Evolutionary conservation across 2,797 vertebrate species (phyloP).

Genomic region (Phrynocephalus guinanensis): DNA sequence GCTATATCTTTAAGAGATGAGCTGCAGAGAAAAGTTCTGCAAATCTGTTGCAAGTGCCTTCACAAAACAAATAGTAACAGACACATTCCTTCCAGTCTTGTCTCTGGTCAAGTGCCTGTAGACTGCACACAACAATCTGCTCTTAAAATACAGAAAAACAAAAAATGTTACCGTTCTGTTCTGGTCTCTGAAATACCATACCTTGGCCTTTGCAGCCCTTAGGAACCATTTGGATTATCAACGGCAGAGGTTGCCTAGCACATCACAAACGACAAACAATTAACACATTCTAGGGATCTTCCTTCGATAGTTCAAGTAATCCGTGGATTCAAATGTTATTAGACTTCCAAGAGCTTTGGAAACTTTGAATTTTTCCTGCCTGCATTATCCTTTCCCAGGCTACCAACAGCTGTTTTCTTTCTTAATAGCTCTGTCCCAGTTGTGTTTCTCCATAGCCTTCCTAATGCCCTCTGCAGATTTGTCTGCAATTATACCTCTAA

Average conservation of each 20-base stretch:
- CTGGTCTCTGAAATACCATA: constrained; percentile 12
- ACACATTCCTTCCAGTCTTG: not conserved
- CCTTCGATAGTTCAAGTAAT: constrained; percentile 25
- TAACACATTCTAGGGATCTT: constrained; percentile 33
- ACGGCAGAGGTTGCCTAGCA: not conserved
- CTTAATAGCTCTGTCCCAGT: constrained; percentile 43
- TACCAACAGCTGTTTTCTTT: constrained; percentile 41
- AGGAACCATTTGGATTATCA: constrained; percentile 21
- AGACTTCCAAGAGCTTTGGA: constrained; percentile 29
- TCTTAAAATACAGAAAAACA: no score
- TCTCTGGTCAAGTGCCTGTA: not conserved
- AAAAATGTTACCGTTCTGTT: not conserved
- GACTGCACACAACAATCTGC: not conserved
- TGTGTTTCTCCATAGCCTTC: constrained; percentile 47
- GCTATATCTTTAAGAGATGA: not conserved
- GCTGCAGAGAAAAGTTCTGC: not conserved
- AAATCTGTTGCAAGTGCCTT: not conserved
- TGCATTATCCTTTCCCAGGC: constrained; percentile 52
- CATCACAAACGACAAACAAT: not conserved
- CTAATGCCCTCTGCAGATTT: constrained; percentile 32
- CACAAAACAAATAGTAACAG: not conserved
- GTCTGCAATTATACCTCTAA: constrained; percentile 34
- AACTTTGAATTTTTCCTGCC: constrained; percentile 54
- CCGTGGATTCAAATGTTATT: constrained; percentile 28
- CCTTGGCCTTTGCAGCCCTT: constrained; percentile 6